A percentile compares a stretch with the other conserved stretches of the same genome.
Conservation (phyloP, 2,888 invertebrate genomes). For the Teleiodes luculella region DNA sequence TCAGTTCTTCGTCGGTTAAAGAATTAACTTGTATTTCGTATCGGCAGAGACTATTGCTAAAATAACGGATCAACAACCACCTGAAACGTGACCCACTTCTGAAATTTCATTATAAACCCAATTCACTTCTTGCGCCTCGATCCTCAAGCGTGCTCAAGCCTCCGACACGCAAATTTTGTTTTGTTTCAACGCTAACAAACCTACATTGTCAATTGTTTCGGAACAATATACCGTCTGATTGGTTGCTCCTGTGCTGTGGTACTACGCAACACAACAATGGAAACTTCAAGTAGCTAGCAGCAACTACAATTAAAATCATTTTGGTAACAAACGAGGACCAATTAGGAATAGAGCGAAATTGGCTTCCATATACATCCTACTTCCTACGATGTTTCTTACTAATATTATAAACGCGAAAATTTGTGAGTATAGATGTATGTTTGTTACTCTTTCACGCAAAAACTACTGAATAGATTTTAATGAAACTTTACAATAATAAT, state of each 20-base stretch:
- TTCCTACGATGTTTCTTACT: no score
- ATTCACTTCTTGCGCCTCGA: neutral
- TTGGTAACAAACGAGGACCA: neutral
- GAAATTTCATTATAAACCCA: neutral
- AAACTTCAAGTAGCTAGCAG: slow-evolving; percentile 1
- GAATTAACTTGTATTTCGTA: no score
- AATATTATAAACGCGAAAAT: no score
- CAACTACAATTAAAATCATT: slow-evolving; percentile 2
- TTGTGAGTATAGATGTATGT: no score
- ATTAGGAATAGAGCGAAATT: neutral
- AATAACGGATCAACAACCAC: no score
- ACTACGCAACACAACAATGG: neutral
- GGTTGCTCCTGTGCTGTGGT: neutral
- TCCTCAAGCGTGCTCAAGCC: slow-evolving; percentile 1
- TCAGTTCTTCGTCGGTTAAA: no score
- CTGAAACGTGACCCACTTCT: neutral
- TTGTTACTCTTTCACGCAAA: no score
- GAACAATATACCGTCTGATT: neutral
- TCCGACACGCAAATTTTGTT: neutral
- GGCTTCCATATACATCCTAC: no score
- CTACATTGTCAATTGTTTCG: slow-evolving; percentile 1
- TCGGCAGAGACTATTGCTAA: no score
- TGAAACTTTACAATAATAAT: no score
- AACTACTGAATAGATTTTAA: no score
- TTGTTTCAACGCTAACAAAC: neutral